phyloP scores from a whole-genome alignment of 2,797 vertebrate species.

The Balearica regulorum region DNA sequence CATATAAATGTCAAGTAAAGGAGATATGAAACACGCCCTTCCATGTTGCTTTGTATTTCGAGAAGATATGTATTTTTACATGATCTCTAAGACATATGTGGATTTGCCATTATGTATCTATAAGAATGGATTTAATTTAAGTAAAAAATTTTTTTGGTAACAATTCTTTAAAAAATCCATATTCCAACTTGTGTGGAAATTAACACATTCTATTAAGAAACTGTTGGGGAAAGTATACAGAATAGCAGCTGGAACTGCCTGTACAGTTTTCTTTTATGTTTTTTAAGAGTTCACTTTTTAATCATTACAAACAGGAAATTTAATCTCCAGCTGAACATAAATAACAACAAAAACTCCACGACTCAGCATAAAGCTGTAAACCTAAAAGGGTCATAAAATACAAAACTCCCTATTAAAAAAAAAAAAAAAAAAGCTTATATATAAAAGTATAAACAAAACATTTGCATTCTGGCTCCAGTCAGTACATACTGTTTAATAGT shows the following conservation, averaged over 20 bases:
- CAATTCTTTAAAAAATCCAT: background rate
- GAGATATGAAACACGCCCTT: background rate
- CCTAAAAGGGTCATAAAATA: background rate
- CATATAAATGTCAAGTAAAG: background rate
- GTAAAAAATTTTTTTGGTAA: accelerated
- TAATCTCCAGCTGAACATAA: background rate
- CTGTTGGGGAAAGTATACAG: background rate
- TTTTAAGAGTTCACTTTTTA: background rate
- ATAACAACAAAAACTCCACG: background rate
- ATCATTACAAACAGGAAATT: background rate
- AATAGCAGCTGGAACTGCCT: background rate
- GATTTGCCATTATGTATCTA: background rate
- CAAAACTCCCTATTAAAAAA: background rate
- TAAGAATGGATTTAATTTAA: background rate
- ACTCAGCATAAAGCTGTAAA: background rate
- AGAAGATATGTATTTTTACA: background rate
- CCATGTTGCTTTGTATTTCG: background rate
- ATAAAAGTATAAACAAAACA: background rate
- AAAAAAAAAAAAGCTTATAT: background rate
- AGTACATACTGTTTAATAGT: background rate
- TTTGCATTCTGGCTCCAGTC: background rate
- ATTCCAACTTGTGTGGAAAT: background rate
- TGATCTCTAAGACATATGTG: background rate
- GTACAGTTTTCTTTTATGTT: background rate
- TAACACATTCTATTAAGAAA: background rate